phyloP scores from a whole-genome alignment of 2,888 invertebrate genomes.

The Chaitophorus viminalis region DNA sequence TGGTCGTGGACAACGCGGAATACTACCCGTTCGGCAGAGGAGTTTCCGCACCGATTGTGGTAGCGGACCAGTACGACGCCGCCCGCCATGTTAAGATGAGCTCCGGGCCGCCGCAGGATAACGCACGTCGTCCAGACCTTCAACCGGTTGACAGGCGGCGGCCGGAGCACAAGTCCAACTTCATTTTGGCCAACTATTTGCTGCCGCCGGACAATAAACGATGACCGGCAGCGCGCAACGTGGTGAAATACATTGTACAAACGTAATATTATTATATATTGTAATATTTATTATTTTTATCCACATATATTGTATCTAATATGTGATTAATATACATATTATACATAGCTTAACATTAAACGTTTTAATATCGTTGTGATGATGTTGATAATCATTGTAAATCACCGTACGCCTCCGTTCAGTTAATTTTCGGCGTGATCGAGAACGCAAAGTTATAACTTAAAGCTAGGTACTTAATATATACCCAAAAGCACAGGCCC shows the following conservation, averaged over 20 bases:
- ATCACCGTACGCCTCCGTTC: too few relatives aligned
- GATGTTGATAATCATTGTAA: too few relatives aligned
- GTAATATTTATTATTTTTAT: too few relatives aligned
- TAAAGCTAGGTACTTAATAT: too few relatives aligned
- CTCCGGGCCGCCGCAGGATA: not conserved
- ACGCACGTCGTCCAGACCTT: not conserved
- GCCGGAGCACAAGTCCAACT: conserved; percentile 1
- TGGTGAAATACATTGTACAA: not conserved
- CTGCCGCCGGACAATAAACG: conserved; percentile 45
- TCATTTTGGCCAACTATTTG: conserved; percentile 44
- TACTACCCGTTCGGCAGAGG: conserved; percentile 37
- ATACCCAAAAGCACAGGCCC: too few relatives aligned
- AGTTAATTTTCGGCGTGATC: too few relatives aligned
- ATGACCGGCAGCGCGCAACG: not conserved
- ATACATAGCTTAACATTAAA: too few relatives aligned
- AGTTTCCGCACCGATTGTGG: not conserved
- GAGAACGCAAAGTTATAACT: too few relatives aligned
- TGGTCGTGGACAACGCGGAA: conserved; percentile 40
- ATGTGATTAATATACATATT: too few relatives aligned
- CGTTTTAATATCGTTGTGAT: too few relatives aligned
- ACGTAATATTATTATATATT: not conserved
- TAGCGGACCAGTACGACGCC: not conserved
- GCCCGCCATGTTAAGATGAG: not conserved
- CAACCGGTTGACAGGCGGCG: not conserved
- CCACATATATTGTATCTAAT: too few relatives aligned